Conservation (phyloP, 37 sponge, comb jelly and placozoan species). For the Dysidea cf. avara region DNA sequence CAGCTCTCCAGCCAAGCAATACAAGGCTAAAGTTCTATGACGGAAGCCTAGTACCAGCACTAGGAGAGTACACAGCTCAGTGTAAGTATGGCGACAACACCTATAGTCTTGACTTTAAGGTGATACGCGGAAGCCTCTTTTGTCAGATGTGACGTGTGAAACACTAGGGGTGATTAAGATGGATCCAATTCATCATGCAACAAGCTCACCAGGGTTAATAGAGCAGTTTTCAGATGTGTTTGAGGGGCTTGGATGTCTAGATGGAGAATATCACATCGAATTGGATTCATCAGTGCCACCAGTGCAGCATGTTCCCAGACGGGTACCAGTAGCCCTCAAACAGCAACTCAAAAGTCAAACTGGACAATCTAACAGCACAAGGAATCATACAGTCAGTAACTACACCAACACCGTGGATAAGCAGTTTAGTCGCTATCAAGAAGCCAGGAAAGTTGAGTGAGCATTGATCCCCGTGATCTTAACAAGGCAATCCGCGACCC, state of each 20-base stretch:
- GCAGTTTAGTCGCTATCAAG: conserved; percentile 16
- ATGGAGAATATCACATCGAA: conserved; percentile 22
- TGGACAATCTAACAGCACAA: conserved; percentile 12
- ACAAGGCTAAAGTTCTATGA: no score
- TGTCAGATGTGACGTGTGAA: no score
- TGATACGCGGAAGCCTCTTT: no score
- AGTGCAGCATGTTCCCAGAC: conserved; percentile 23
- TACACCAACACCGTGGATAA: conserved; percentile 47
- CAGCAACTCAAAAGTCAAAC: conserved; percentile 8
- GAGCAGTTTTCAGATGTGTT: conserved; percentile 13
- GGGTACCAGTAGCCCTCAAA: conserved; percentile 20
- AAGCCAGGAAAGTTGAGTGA: conserved; percentile 43
- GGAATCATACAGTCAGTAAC: conserved; percentile 25
- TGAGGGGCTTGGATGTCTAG: conserved; percentile 12
- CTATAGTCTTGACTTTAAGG: no score
- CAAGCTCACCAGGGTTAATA: neutral
- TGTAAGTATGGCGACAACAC: no score
- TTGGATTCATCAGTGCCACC: conserved; percentile 12
- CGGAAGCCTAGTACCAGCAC: no score
- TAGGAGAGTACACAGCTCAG: no score
- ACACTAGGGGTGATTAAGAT: no score
- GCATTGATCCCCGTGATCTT: conserved; percentile 50
- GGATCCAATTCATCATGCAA: no score
- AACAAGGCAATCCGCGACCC: conserved; percentile 38
- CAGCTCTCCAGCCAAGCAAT: no score